Evolutionary conservation across 2,797 vertebrate species (phyloP).

Genomic region (Cuculus canorus): DNA sequence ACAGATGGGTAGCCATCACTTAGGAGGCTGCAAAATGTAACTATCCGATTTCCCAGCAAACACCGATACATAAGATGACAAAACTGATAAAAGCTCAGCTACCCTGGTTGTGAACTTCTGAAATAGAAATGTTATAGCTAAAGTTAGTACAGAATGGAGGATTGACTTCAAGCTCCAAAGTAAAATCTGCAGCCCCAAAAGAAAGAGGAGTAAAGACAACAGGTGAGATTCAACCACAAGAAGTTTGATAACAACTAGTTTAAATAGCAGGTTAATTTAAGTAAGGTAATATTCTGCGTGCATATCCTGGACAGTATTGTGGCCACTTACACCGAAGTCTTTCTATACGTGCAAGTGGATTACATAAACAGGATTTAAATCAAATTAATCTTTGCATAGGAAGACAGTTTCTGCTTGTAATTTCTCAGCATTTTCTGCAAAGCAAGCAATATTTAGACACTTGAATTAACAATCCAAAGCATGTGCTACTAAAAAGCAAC

Average conservation of each 20-base stretch:
- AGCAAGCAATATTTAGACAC: background rate
- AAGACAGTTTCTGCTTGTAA: background rate
- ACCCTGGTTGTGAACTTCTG: background rate
- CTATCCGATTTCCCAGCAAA: background rate
- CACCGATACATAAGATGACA: background rate
- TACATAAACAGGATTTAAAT: background rate
- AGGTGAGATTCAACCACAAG: background rate
- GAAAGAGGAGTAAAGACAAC: background rate
- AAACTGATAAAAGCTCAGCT: background rate
- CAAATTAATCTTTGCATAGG: background rate
- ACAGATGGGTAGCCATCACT: background rate
- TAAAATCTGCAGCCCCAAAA: background rate
- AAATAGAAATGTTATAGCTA: background rate
- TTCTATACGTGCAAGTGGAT: background rate
- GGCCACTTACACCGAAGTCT: background rate
- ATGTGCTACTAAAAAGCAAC: slow-evolving; percentile 10
- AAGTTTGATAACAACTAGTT: background rate
- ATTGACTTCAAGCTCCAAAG: background rate
- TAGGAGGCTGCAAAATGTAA: background rate
- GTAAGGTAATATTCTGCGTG: background rate
- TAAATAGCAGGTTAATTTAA: background rate
- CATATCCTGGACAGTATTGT: background rate
- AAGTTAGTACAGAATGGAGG: background rate
- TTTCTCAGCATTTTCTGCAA: background rate
- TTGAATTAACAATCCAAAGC: background rate